Percentiles rank a stretch among this genome's conserved stretches.
Conservation (phyloP, 2,113 vertebrate genomes). For the Sebastes fasciatus region DNA sequence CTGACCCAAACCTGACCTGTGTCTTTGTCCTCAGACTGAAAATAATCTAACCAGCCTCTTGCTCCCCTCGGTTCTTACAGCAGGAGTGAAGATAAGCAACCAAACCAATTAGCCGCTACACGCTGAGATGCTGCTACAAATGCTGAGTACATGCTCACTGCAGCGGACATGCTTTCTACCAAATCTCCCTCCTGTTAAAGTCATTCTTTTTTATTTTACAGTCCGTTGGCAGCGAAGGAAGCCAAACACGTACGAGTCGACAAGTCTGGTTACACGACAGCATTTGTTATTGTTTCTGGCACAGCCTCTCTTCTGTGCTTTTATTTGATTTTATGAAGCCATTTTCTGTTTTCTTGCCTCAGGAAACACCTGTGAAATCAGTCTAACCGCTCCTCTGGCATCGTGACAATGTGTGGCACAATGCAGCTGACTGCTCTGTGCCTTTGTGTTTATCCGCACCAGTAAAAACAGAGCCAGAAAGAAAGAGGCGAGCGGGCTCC, state of each 20-base stretch:
- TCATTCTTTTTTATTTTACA: conserved; percentile 8
- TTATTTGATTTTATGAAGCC: conserved; percentile 45
- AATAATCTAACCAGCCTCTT: not conserved
- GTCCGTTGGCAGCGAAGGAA: not conserved
- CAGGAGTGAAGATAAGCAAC: conserved; percentile 1
- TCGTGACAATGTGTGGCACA: conserved; percentile 20
- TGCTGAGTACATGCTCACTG: not conserved
- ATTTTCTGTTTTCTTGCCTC: conserved; percentile 34
- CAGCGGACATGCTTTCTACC: not conserved
- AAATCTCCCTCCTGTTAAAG: conserved; percentile 1
- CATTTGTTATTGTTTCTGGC: conserved; percentile 20
- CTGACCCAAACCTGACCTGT: not conserved
- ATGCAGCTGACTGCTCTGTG: conserved; percentile 26
- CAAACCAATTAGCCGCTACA: not conserved
- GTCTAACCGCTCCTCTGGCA: conserved; percentile 23
- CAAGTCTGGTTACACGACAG: conserved; percentile 9
- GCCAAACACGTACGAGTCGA: not conserved
- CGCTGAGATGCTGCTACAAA: not conserved
- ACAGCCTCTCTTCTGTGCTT: not conserved
- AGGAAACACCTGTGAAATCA: conserved; percentile 63
- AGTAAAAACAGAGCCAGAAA: conserved; percentile 12
- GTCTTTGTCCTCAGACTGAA: conserved; percentile 7
- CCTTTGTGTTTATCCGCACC: conserved; percentile 24
- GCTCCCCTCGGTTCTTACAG: not conserved
- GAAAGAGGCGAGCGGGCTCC: conserved; percentile 14